Evolutionary conservation across 2,888 invertebrate genomes (phyloP).

Genomic region (Drosophila antonietae): DNA sequence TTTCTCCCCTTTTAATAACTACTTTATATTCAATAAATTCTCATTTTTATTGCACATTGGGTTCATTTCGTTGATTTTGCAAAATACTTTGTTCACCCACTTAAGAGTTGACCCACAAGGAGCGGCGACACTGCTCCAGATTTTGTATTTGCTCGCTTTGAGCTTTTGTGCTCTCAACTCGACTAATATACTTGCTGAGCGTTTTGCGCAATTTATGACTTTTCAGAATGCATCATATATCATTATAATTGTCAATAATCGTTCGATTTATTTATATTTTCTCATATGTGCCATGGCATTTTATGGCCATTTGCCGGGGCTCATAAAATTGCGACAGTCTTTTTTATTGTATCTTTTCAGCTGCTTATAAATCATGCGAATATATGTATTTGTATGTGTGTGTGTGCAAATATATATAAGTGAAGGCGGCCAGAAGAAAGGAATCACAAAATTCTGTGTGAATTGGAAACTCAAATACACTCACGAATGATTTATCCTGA

Average conservation of each 20-base stretch:
- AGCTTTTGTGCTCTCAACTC: conserved; percentile 7
- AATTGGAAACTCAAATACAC: conserved; percentile 9
- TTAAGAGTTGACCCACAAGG: conserved; percentile 46
- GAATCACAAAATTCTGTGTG: background rate
- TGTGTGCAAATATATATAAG: conserved; percentile 2
- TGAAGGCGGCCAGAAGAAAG: conserved; percentile 44
- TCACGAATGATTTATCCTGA: background rate
- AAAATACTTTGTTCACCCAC: conserved; percentile 45
- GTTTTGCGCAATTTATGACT: conserved; percentile 67
- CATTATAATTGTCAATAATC: conserved; percentile 81
- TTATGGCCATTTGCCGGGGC: conserved; percentile 73
- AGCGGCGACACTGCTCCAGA: conserved; percentile 56
- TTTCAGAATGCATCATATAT: conserved; percentile 77
- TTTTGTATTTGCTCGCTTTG: conserved; percentile 17
- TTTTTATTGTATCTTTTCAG: conserved; percentile 70
- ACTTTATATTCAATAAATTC: conserved; percentile 56
- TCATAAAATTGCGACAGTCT: conserved; percentile 77
- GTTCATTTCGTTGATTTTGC: conserved; percentile 27
- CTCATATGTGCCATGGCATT: conserved; percentile 73
- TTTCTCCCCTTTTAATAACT: conserved; percentile 22
- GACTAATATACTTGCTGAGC: conserved; percentile 45
- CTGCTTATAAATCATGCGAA: conserved; percentile 75
- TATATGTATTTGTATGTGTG: conserved; percentile 10
- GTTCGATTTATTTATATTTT: conserved; percentile 82
- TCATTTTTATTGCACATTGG: conserved; percentile 39